A percentile compares a stretch with the other conserved stretches of the same genome.
phyloP scores from a whole-genome alignment of 2,888 invertebrate genomes.

The Lamellibrachia columna region DNA sequence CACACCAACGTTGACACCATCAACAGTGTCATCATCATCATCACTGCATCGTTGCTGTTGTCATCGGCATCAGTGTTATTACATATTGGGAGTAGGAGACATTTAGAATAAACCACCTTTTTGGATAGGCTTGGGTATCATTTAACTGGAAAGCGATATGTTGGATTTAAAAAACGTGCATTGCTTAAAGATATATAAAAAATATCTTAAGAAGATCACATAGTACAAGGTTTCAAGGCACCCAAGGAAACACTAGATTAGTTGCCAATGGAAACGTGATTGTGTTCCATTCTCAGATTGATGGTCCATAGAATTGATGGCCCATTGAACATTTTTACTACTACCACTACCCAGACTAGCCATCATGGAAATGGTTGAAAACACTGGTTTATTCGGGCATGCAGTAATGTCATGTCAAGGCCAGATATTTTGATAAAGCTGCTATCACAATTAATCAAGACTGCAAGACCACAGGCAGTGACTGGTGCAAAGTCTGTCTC shows the following conservation, averaged over 20 bases:
- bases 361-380: neutral
- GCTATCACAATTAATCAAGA: neutral
- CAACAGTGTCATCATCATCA: slow-evolving; percentile 9
- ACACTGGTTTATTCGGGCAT: neutral
- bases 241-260: too few species aligned
- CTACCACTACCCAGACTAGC: neutral
- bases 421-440: neutral
- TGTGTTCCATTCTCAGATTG: too few species aligned
- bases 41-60: neutral
- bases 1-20: neutral
- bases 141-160: neutral
- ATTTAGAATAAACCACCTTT: neutral
- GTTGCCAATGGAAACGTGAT: too few species aligned
- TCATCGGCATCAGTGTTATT: neutral
- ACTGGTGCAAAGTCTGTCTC: neutral
- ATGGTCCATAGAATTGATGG: too few species aligned
- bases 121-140: neutral
- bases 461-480: neutral
- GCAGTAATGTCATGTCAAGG: neutral
- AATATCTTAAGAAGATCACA: too few species aligned
- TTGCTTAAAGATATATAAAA: neutral
- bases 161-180: neutral
- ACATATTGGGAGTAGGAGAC: neutral
- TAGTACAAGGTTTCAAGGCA: too few species aligned
- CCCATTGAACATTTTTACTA: too few species aligned